Evolutionary conservation across 2,797 vertebrate genomes (phyloP).

Genomic region (Florisuga fusca): DNA sequence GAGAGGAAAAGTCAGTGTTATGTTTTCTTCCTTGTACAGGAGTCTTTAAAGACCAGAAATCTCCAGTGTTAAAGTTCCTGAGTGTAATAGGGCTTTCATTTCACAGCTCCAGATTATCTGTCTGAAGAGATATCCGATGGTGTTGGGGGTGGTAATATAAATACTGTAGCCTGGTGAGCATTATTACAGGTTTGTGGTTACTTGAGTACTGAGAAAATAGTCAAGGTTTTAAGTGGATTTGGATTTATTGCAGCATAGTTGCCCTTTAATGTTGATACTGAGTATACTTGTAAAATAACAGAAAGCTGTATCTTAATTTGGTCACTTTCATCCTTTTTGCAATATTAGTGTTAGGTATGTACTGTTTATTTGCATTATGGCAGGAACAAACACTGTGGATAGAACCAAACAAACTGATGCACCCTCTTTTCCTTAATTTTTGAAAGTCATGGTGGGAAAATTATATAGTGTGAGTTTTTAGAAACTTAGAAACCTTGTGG

Average conservation of each 20-base stretch:
- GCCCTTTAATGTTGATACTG: not conserved
- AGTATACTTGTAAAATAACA: not conserved
- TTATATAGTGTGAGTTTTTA: not conserved
- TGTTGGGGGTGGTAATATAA: not conserved
- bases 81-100: not conserved
- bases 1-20: not conserved
- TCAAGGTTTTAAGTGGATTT: not conserved
- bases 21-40: not conserved
- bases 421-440: not conserved
- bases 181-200: not conserved
- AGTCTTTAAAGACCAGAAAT: not conserved
- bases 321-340: not conserved
- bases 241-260: not conserved
- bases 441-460: not conserved
- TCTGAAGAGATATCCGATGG: not conserved
- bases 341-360: not conserved
- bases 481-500: not conserved
- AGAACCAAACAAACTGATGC: not conserved
- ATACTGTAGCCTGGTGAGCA: not conserved
- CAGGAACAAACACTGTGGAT: not conserved
- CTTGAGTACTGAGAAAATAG: not conserved
- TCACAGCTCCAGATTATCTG: not conserved
- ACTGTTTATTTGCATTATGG: not conserved
- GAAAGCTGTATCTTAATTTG: not conserved
- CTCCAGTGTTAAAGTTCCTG: not conserved